phyloP scores from a whole-genome alignment of 2,888 invertebrate species.

The Apomyelois bistriatella region DNA sequence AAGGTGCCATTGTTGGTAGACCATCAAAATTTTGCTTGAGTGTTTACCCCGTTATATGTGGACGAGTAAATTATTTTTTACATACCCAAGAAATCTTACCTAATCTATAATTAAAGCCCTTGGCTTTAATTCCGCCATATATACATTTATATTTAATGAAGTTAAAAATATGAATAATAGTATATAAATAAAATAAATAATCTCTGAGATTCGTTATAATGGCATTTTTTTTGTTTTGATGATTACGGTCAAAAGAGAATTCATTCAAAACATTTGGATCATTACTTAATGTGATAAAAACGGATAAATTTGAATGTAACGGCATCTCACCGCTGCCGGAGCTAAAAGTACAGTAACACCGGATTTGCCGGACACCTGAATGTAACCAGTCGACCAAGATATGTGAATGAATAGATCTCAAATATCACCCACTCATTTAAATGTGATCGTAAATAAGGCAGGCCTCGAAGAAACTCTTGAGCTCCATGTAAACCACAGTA shows the following conservation, averaged over 20 bases:
- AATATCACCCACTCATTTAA: not conserved
- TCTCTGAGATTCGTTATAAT: too few relatives aligned
- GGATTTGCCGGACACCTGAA: slow-evolving; percentile 22
- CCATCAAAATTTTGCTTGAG: not conserved
- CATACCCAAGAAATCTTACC: slow-evolving; percentile 17
- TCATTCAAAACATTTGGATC: too few relatives aligned
- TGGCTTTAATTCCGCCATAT: too few relatives aligned
- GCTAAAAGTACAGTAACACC: slow-evolving; percentile 38
- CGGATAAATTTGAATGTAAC: slow-evolving; percentile 29
- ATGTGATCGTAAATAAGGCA: not conserved
- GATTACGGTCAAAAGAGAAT: too few relatives aligned
- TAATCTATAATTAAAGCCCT: too few relatives aligned
- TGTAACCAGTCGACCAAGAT: slow-evolving; percentile 1
- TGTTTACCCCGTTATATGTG: not conserved
- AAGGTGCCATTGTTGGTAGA: slow-evolving; percentile 6
- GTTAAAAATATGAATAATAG: too few relatives aligned
- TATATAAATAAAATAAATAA: too few relatives aligned
- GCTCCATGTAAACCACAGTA: not conserved
- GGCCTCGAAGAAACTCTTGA: not conserved
- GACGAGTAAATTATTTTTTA: not conserved
- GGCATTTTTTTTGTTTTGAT: too few relatives aligned
- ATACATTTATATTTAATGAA: too few relatives aligned
- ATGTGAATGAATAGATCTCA: slow-evolving; percentile 5
- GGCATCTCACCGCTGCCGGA: slow-evolving; percentile 20
- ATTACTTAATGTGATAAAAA: not conserved